phyloP scores from a whole-genome alignment of 2,113 vertebrate genomes.

The Aleadryas rufinucha region DNA sequence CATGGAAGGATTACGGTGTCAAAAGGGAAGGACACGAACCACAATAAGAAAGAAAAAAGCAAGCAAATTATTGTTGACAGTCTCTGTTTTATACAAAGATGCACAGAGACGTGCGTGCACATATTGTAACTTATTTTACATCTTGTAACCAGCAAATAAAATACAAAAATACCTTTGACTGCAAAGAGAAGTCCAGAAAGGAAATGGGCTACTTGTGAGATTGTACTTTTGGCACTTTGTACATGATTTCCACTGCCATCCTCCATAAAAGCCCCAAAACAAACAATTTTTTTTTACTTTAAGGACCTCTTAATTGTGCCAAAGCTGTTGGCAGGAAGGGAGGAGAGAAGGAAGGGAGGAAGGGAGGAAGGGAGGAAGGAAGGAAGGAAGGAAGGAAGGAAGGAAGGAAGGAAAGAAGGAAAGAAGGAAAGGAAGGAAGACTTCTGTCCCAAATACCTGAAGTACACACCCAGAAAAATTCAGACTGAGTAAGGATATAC shows the following conservation, averaged over 20 bases:
- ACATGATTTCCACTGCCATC: fast-evolving
- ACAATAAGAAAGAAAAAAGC: neutral
- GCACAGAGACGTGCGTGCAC: neutral
- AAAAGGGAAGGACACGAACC: constrained; percentile 26
- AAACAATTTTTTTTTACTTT: neutral
- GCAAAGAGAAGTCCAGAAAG: neutral
- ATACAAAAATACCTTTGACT: neutral
- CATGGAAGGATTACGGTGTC: neutral
- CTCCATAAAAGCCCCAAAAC: neutral
- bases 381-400: neutral
- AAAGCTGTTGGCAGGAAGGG: neutral
- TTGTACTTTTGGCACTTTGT: neutral
- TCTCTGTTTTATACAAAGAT: neutral
- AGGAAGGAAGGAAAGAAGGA: neutral
- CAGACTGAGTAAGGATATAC: neutral
- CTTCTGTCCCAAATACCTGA: neutral
- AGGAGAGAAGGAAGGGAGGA: neutral
- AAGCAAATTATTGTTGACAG: neutral
- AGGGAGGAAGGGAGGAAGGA: neutral
- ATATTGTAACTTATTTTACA: neutral
- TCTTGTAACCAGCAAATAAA: neutral
- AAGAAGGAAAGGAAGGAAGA: neutral
- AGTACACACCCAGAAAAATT: neutral
- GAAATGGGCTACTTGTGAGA: neutral
- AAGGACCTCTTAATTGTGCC: neutral